phyloP scores from a whole-genome alignment of 2,797 vertebrate species.

The Danio kyathit region DNA sequence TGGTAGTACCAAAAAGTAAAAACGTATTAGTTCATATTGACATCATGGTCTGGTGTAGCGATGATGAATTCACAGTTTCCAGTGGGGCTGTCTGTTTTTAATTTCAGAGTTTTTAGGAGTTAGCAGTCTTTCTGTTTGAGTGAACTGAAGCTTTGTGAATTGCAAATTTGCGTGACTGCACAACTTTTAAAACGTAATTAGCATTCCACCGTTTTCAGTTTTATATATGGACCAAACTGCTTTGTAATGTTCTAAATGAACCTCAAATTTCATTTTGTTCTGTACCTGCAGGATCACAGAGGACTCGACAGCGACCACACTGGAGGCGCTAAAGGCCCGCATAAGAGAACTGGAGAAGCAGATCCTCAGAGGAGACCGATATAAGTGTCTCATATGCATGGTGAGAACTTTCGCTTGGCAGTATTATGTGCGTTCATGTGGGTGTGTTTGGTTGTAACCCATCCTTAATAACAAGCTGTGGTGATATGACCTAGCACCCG shows the following conservation, averaged over 20 bases:
- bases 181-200: conserved; percentile 15
- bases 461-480: conserved; percentile 31
- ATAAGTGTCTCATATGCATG: conserved; percentile 99
- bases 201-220: not conserved
- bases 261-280: not conserved
- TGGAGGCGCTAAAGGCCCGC: conserved; percentile 98
- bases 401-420: conserved; percentile 77
- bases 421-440: not conserved
- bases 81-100: conserved; percentile 10
- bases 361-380: conserved; percentile 96
- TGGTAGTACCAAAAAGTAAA: conserved; percentile 3
- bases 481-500: conserved; percentile 33
- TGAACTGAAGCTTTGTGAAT: conserved; percentile 1
- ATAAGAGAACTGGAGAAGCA: conserved; percentile 98
- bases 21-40: conserved; percentile 16
- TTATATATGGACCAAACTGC: not conserved
- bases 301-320: conserved; percentile 96
- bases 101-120: conserved; percentile 15
- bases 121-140: not conserved
- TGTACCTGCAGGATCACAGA: conserved; percentile 90
- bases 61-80: conserved; percentile 10
- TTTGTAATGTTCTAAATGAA: conserved; percentile 17
- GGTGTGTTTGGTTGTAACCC: not conserved
- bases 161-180: conserved; percentile 3
- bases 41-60: not conserved